Evolutionary conservation across 1,140 invertebrate genomes (phyloP).

Genomic region (Cryptotermes secundus): DNA sequence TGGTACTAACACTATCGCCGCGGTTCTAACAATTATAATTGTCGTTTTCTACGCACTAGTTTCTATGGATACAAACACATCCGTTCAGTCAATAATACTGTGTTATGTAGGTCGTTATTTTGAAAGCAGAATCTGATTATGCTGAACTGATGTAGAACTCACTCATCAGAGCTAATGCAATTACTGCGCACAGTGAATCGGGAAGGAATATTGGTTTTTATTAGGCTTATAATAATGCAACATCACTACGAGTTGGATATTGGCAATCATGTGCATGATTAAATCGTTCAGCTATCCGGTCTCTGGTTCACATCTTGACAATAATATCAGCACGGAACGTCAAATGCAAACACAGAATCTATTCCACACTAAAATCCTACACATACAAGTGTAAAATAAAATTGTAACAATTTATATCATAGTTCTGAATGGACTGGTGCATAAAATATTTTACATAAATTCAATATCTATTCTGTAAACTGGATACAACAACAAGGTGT

Average conservation of each 20-base stretch:
- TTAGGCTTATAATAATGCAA: neutral
- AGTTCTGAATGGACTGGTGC: neutral
- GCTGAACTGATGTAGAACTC: neutral
- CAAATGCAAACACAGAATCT: slow-evolving; percentile 7
- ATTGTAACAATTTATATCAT: neutral
- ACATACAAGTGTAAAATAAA: neutral
- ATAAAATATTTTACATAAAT: neutral
- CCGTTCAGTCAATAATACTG: neutral
- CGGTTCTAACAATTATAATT: neutral
- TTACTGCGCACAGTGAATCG: neutral
- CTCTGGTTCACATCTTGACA: slow-evolving; percentile 11
- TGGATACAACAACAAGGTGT: too few relatives aligned
- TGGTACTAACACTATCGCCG: neutral
- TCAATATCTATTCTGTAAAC: neutral
- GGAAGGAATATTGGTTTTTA: slow-evolving; percentile 14
- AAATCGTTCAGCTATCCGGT: slow-evolving; percentile 3
- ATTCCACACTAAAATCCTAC: neutral
- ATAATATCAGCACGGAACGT: neutral
- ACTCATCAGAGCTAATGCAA: neutral
- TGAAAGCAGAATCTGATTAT: neutral
- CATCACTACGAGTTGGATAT: neutral
- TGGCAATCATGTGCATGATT: slow-evolving; percentile 5
- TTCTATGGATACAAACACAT: neutral
- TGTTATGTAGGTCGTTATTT: neutral
- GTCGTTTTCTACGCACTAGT: neutral